A percentile compares a stretch with the other conserved stretches of the same genome.
phyloP scores from a whole-genome alignment of 2,888 invertebrate species.

The Cerastis leucographa region DNA sequence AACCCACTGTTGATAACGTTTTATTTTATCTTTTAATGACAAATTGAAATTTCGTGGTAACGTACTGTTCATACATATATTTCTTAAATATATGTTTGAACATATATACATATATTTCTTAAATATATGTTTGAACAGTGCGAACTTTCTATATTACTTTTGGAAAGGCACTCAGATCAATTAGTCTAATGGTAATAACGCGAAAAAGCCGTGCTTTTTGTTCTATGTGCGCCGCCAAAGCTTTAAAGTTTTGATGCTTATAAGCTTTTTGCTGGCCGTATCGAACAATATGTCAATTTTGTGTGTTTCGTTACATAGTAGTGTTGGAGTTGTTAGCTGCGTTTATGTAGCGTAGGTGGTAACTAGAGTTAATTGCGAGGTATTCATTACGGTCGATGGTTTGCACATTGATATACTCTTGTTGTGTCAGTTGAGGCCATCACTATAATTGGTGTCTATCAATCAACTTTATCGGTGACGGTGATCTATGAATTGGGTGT shows the following conservation, averaged over 20 bases:
- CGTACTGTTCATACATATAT: not conserved
- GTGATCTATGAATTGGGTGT: not conserved
- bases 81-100: no score
- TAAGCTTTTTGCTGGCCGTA: not conserved
- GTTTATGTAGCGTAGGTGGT: slow-evolving; percentile 42
- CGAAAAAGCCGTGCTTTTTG: not conserved
- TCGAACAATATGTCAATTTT: slow-evolving; percentile 15
- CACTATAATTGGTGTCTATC: slow-evolving; percentile 36
- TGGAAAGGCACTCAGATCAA: not conserved
- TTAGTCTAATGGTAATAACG: not conserved
- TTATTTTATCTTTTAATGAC: not conserved
- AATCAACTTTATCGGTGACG: slow-evolving; percentile 14
- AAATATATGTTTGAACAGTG: no score
- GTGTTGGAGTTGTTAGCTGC: slow-evolving; percentile 1
- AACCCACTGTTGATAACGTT: not conserved
- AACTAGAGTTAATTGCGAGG: slow-evolving; percentile 31
- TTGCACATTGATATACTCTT: slow-evolving; percentile 31
- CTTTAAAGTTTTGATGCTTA: not conserved
- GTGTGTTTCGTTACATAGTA: not conserved
- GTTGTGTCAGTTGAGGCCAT: slow-evolving; percentile 15
- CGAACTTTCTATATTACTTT: not conserved
- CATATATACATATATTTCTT: no score
- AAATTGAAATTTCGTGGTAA: not conserved
- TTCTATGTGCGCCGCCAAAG: not conserved
- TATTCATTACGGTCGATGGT: slow-evolving; percentile 51